phyloP scores from a whole-genome alignment of 2,888 invertebrate genomes.

The Portevinia maculata region DNA sequence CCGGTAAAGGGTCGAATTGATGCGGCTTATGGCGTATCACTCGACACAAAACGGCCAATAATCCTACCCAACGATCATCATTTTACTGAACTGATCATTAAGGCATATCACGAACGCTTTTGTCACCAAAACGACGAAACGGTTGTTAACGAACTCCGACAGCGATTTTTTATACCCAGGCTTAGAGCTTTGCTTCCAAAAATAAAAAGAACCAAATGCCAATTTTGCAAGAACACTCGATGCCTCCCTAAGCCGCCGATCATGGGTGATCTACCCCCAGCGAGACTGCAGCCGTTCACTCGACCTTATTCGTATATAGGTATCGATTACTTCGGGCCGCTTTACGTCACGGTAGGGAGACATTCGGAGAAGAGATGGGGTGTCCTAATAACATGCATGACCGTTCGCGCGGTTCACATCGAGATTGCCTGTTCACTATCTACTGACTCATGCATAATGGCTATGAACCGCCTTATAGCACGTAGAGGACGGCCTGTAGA shows the following conservation, averaged over 20 bases:
- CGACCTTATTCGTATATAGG: no score
- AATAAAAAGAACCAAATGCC: background rate
- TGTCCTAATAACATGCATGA: constrained; percentile 68
- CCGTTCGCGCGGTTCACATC: constrained; percentile 55
- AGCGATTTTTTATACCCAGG: background rate
- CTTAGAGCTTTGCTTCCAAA: background rate
- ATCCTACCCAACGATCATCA: constrained; percentile 26
- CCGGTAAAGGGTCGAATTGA: no score
- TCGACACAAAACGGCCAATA: constrained; percentile 29
- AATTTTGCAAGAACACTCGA: background rate
- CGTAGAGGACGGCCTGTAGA: constrained; percentile 42
- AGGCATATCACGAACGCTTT: background rate
- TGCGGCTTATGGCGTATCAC: background rate
- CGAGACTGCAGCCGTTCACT: background rate
- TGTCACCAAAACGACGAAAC: no score
- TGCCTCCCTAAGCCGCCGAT: background rate
- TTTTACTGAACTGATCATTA: constrained; percentile 9
- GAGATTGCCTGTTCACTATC: constrained; percentile 48
- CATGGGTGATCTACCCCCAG: background rate
- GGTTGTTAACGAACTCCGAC: no score
- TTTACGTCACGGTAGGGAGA: constrained; percentile 38
- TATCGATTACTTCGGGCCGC: constrained; percentile 51
- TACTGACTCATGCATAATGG: constrained; percentile 55
- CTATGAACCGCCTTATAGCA: constrained; percentile 47
- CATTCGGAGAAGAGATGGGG: constrained; percentile 30